Percentiles rank a stretch among this genome's conserved stretches.
These are phyloP conservation scores for Catocala fraxini DNA, from an alignment of 2,888 invertebrate species.

Conservation along the genomic window DNA sequence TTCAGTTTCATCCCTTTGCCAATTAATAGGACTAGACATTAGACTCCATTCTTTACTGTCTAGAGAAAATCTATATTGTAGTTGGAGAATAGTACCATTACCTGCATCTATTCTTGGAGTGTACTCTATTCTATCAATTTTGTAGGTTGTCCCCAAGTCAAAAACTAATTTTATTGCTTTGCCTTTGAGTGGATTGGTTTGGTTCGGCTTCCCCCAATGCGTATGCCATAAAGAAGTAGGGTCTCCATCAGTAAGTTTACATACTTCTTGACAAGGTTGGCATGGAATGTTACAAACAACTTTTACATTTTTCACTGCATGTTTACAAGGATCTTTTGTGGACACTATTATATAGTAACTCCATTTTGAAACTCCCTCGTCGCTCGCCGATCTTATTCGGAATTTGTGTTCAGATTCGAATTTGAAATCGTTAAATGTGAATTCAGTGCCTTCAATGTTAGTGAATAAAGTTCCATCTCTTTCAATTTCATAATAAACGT, in stretches of 20 bases:
- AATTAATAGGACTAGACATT: conserved; percentile 55
- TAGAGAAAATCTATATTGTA: conserved; percentile 65
- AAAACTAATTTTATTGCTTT: conserved; percentile 61
- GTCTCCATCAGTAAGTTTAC: conserved; percentile 58
- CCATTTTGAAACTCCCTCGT: conserved; percentile 71
- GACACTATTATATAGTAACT: conserved; percentile 61
- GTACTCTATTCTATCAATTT: conserved; percentile 70
- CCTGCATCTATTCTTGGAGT: conserved; percentile 70
- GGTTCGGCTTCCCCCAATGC: conserved; percentile 55
- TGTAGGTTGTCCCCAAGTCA: conserved; percentile 57
- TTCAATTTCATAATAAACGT: conserved; percentile 74
- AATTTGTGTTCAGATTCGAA: conserved; percentile 65
- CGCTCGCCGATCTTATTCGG: conserved; percentile 67
- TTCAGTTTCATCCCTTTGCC: conserved; percentile 55
- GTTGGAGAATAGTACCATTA: conserved; percentile 69
- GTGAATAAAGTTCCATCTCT: conserved; percentile 70
- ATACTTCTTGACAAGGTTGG: conserved; percentile 60
- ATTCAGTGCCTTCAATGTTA: conserved; percentile 59
- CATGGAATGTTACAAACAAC: conserved; percentile 64
- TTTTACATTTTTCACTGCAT: conserved; percentile 60
- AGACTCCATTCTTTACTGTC: conserved; percentile 65
- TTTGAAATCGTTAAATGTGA: conserved; percentile 64
- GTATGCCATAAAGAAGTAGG: conserved; percentile 65
- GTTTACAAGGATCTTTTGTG: conserved; percentile 62
- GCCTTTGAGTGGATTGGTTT: conserved; percentile 49